Percentiles rank a stretch among this genome's conserved stretches.
Conservation (phyloP, 92 coral and sea anemone genomes). For the Montipora capitata region DNA sequence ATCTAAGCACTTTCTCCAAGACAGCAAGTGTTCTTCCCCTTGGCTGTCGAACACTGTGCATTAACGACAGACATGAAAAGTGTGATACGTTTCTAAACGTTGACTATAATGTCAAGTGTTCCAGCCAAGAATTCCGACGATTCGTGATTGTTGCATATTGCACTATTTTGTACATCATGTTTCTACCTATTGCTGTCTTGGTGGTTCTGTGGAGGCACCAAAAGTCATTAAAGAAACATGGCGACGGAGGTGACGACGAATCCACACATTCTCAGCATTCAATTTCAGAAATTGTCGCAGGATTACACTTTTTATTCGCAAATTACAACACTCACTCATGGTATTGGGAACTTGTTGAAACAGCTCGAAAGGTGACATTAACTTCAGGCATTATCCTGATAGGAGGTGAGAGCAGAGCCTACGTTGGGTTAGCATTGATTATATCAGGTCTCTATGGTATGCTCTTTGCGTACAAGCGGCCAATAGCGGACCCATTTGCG, state of each 20-base stretch:
- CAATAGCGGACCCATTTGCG: neutral
- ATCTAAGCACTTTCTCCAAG: constrained; percentile 12
- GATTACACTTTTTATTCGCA: neutral
- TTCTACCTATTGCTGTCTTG: neutral
- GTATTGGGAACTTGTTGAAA: neutral
- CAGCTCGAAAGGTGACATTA: neutral
- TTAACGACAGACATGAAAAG: neutral
- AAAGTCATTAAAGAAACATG: neutral
- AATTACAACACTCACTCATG: neutral
- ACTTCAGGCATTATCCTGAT: neutral
- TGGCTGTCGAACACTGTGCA: neutral
- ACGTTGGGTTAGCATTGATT: neutral
- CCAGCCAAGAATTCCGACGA: neutral
- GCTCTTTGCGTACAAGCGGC: neutral
- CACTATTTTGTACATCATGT: neutral
- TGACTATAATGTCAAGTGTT: neutral
- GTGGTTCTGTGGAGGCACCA: neutral
- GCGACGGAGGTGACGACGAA: neutral
- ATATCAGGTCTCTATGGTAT: neutral
- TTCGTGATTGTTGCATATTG: neutral
- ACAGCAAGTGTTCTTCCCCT: constrained; percentile 3
- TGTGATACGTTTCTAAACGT: neutral
- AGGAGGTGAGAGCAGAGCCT: neutral
- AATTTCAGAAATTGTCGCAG: neutral
- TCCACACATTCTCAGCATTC: neutral